Conservation (phyloP, 2,888 invertebrate genomes). For the Taenaris catops region DNA sequence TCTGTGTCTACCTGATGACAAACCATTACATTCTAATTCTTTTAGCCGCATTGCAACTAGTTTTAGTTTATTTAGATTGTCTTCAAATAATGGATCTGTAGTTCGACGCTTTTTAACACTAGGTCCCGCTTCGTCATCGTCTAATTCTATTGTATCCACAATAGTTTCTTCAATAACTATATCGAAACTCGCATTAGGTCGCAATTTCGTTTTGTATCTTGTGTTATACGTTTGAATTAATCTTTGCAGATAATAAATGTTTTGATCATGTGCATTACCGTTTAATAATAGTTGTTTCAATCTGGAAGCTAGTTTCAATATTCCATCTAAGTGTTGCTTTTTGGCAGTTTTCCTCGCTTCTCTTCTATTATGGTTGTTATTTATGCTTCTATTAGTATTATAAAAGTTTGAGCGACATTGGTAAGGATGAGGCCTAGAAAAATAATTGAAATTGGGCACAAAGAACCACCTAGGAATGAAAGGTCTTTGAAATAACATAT, state of each 20-base stretch:
- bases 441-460: slow-evolving; percentile 31
- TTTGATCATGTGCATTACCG: slow-evolving; percentile 30
- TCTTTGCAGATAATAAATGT: slow-evolving; percentile 36
- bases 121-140: slow-evolving; percentile 43
- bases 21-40: slow-evolving; percentile 37
- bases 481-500: slow-evolving; percentile 39
- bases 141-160: slow-evolving; percentile 55
- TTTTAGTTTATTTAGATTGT: slow-evolving; percentile 43
- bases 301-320: slow-evolving; percentile 37
- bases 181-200: slow-evolving; percentile 38
- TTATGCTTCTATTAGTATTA: slow-evolving; percentile 7
- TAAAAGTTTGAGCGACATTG: slow-evolving; percentile 14
- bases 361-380: slow-evolving; percentile 26
- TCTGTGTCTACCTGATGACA: slow-evolving; percentile 43
- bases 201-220: slow-evolving; percentile 42
- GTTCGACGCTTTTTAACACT: slow-evolving; percentile 36
- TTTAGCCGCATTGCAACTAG: slow-evolving; percentile 44
- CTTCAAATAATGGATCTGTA: slow-evolving; percentile 32
- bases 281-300: slow-evolving; percentile 33
- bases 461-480: slow-evolving; percentile 31
- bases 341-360: slow-evolving; percentile 29
- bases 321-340: slow-evolving; percentile 37
- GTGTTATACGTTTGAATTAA: slow-evolving; percentile 49
- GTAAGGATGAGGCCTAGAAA: slow-evolving; percentile 27
- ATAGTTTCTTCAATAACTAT: slow-evolving; percentile 40